These are phyloP conservation scores for Yponomeuta evonymella DNA, from an alignment of 2,888 invertebrate species.

Conservation along the genomic window DNA sequence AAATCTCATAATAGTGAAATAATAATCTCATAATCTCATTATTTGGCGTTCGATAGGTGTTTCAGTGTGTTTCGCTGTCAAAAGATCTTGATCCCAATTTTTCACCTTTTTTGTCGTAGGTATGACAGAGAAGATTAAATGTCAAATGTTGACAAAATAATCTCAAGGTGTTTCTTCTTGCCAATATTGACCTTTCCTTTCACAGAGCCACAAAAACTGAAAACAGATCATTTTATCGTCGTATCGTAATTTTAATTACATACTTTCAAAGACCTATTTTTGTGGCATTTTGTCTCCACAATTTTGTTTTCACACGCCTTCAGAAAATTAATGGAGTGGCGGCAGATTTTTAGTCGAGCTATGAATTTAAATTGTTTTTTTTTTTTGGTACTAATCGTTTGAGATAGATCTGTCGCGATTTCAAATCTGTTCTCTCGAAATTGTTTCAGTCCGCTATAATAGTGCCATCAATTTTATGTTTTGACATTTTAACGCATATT, in stretches of 20 bases:
- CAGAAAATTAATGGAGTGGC: not conserved
- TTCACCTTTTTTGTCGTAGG: too few species aligned
- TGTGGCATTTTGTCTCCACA: not conserved
- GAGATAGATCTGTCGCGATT: slow-evolving; percentile 1
- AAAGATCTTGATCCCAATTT: too few species aligned
- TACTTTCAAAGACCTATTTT: not conserved
- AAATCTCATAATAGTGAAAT: too few species aligned
- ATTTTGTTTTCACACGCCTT: not conserved
- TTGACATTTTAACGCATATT: slow-evolving; percentile 73
- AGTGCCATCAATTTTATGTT: slow-evolving; percentile 59
- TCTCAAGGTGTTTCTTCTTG: too few species aligned
- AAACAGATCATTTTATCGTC: not conserved
- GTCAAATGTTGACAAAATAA: too few species aligned
- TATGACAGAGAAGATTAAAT: too few species aligned
- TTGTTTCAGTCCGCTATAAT: slow-evolving; percentile 17
- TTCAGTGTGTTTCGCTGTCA: too few species aligned
- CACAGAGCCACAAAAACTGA: not conserved
- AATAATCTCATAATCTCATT: too few species aligned
- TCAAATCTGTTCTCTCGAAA: not conserved
- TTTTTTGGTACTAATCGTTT: not conserved
- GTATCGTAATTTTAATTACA: not conserved
- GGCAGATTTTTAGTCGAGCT: not conserved
- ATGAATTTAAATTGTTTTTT: not conserved
- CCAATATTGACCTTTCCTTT: not conserved
- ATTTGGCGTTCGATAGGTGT: too few species aligned